Percentiles rank a stretch among this genome's conserved stretches.
phyloP scores from a whole-genome alignment of 1,140 invertebrate genomes.

The Trypoxylus dichotomus region DNA sequence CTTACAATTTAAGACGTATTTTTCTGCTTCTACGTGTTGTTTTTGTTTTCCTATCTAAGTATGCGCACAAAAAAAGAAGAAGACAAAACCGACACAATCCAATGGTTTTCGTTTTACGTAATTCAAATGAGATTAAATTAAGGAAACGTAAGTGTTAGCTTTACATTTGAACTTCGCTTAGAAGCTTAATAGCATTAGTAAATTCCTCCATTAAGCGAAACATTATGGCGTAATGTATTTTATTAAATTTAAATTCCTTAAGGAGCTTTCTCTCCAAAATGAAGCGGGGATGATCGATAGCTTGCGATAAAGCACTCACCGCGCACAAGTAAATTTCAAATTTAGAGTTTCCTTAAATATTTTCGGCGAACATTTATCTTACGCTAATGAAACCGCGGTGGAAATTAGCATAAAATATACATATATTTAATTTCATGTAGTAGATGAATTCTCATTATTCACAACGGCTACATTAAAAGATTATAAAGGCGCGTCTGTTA shows the following conservation, averaged over 20 bases:
- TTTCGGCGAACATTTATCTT: slow-evolving; percentile 3
- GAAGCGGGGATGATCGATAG: slow-evolving; percentile 1
- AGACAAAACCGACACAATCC: too few species aligned
- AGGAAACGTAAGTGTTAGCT: too few species aligned
- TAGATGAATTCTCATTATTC: slow-evolving; percentile 6
- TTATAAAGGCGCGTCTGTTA: background rate
- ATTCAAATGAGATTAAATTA: too few species aligned
- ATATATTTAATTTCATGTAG: background rate
- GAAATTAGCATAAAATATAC: slow-evolving; percentile 13
- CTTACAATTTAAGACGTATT: too few species aligned
- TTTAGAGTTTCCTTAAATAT: background rate
- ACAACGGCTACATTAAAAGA: background rate
- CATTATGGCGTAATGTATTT: too few species aligned
- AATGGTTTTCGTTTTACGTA: too few species aligned
- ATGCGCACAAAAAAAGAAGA: too few species aligned
- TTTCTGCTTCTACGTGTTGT: too few species aligned
- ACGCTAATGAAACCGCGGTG: background rate
- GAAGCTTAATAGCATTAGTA: too few species aligned
- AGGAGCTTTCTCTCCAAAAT: background rate
- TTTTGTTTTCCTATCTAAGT: too few species aligned
- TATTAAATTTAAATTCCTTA: background rate
- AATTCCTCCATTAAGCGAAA: too few species aligned
- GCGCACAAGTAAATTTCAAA: slow-evolving; percentile 4
- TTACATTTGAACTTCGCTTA: too few species aligned
- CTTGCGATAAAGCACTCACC: slow-evolving; percentile 12